phyloP scores from a whole-genome alignment of 37 sponge, comb jelly and placozoan species.

The Cladorhizidae sp. region DNA sequence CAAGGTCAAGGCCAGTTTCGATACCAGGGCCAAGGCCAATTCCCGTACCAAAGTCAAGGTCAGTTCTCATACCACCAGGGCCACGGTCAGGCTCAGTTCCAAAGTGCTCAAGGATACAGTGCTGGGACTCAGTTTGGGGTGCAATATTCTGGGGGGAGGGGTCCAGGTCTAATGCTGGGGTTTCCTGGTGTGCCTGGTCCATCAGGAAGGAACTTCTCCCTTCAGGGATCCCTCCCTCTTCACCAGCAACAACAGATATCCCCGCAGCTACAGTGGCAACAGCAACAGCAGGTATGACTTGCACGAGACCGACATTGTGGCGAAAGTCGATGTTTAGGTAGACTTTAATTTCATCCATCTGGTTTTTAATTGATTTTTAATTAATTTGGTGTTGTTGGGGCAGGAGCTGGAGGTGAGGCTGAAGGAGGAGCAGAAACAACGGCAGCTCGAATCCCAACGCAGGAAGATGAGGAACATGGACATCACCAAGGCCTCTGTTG shows the following conservation, averaged over 20 bases:
- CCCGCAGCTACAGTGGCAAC: slow-evolving; percentile 1
- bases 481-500: slow-evolving; percentile 17
- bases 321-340: neutral
- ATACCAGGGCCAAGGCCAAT: neutral
- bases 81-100: too few species aligned
- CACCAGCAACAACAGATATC: slow-evolving; percentile 10
- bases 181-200: too few species aligned
- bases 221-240: neutral
- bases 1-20: neutral
- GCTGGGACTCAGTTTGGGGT: too few species aligned
- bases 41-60: neutral
- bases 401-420: slow-evolving; percentile 35
- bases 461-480: slow-evolving; percentile 22
- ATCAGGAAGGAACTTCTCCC: too few species aligned
- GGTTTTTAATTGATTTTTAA: neutral
- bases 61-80: neutral
- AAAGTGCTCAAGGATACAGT: too few species aligned
- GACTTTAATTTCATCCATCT: too few species aligned
- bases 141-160: too few species aligned
- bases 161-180: too few species aligned
- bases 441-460: slow-evolving; percentile 36
- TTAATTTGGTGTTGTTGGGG: neutral
- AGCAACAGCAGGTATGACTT: neutral
- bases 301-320: neutral
- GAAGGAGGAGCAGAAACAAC: slow-evolving; percentile 33